Evolutionary conservation across 2,113 vertebrate genomes (phyloP).

Genomic region (Sakesphorus luctuosus): DNA sequence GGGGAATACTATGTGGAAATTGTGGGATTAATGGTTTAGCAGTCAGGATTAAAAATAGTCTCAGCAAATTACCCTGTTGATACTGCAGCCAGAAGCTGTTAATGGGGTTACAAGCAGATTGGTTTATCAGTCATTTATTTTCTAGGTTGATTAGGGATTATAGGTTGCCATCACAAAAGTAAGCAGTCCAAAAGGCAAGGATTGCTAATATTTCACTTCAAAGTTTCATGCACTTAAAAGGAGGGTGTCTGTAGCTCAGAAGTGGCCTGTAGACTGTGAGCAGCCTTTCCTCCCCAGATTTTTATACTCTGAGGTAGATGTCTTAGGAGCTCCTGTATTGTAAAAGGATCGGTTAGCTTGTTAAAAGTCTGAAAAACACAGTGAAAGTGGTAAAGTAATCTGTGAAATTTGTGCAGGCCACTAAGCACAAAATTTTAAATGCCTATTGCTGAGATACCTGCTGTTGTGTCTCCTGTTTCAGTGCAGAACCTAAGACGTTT

Average conservation of each 20-base stretch:
- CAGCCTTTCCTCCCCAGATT: background rate
- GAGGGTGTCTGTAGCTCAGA: background rate
- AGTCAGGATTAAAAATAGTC: constrained; percentile 73
- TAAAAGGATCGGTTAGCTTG: background rate
- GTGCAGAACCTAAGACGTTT: background rate
- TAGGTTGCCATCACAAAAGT: constrained; percentile 1
- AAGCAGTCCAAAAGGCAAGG: background rate
- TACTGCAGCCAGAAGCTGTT: constrained; percentile 67
- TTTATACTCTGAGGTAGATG: background rate
- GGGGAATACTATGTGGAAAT: constrained; percentile 67
- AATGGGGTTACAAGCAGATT: constrained; percentile 67
- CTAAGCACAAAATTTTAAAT: background rate
- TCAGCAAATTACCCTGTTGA: constrained; percentile 70
- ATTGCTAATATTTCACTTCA: background rate
- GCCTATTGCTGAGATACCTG: background rate
- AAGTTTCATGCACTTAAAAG: background rate
- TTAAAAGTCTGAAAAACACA: background rate
- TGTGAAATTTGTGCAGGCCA: background rate
- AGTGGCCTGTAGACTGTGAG: background rate
- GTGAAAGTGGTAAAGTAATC: background rate
- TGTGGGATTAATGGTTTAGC: constrained; percentile 78
- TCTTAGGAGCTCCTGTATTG: background rate
- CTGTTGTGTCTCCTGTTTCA: background rate
- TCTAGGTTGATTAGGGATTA: constrained; percentile 73
- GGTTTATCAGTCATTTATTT: constrained; percentile 69